Conservation (phyloP, 2,113 vertebrate species). For the Stigmatopora nigra region DNA sequence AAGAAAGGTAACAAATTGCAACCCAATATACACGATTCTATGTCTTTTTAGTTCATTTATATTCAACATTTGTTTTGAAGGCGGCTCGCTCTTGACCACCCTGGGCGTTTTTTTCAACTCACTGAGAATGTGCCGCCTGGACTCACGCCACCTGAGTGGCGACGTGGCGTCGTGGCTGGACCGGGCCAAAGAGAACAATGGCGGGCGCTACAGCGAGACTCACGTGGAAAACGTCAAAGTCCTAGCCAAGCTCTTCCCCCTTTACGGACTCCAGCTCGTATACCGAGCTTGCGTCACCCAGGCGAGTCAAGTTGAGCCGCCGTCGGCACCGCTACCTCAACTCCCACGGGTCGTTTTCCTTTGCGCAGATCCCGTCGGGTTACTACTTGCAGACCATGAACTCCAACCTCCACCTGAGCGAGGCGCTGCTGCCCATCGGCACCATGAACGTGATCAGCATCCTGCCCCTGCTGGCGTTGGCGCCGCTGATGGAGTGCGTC, state of each 20-base stretch:
- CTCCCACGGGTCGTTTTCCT: background rate
- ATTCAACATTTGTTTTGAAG: slow-evolving; percentile 43
- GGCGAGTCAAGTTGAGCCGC: slow-evolving; percentile 57
- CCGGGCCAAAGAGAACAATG: slow-evolving; percentile 77
- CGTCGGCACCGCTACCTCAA: background rate
- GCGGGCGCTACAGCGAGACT: slow-evolving; percentile 73
- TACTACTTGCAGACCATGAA: slow-evolving; percentile 92
- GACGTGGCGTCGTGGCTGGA: slow-evolving; percentile 73
- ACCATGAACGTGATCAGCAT: slow-evolving; percentile 83
- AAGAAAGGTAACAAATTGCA: slow-evolving; percentile 71
- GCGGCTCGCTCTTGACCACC: slow-evolving; percentile 69
- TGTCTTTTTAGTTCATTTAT: too few species aligned
- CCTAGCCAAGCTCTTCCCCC: slow-evolving; percentile 74
- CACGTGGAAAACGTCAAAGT: slow-evolving; percentile 80
- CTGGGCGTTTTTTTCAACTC: slow-evolving; percentile 75
- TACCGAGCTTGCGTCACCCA: slow-evolving; percentile 81
- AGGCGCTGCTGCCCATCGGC: slow-evolving; percentile 78
- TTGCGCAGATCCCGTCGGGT: slow-evolving; percentile 80
- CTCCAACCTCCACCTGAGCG: slow-evolving; percentile 78
- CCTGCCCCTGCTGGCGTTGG: slow-evolving; percentile 76
- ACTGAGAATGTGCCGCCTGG: slow-evolving; percentile 64
- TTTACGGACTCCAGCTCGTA: slow-evolving; percentile 81
- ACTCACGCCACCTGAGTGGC: slow-evolving; percentile 55
- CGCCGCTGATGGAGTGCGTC: slow-evolving; percentile 77
- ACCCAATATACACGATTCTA: too few species aligned